Base-by-base conservation (phyloP, 1,140 invertebrate species). In the Reticulitermes speratus region DNA sequence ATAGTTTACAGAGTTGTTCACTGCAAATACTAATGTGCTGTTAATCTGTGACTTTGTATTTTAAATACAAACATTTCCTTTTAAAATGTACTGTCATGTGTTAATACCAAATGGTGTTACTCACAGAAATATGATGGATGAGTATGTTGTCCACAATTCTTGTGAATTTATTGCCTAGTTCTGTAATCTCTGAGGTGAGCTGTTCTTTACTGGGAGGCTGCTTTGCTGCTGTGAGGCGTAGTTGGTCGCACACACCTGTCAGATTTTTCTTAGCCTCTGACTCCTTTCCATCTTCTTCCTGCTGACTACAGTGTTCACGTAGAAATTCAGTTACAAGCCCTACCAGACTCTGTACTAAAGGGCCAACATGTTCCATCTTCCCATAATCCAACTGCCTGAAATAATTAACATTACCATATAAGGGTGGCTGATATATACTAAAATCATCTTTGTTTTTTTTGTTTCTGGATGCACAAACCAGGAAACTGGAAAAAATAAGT, bases 131-230 rank as follows among this genome's bases (percentile, higher is more conserved):
- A 52, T 89, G 88, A 2, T 87, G 82, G n/a, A 86, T 65, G n/a
- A 92, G 89, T 48, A 91, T 88, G 44, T 91, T 89, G 88, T 93
- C 92, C 12, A 92, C 90, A 48, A 92, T 88, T 45, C 90, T 90
- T 25, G 91, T 90, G 88, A 92, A 91, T 16, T 90, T 88, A 69
- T 90, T 89, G 11, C 90, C 91, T 14, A 93, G 88, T 55, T 88
- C 89, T 30, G 89, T 89, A 86, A 92, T 86, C 88, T 88, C 84
- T 11, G 85, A 69, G 19, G 86, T 69, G 6, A 90, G 59, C 30
- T 90, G 44, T 88, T 88, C 87, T 3, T 85, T 86, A 55, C 87
- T 84, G 14, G 87, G 84, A 23, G 83, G 85, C 14, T 23, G 32
- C 23, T 55, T 55, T 45, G 87, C 75, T n/a, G 86, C 87, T 23